Conservation (phyloP, 2,888 invertebrate genomes). For the Orchesellides sinensis region DNA sequence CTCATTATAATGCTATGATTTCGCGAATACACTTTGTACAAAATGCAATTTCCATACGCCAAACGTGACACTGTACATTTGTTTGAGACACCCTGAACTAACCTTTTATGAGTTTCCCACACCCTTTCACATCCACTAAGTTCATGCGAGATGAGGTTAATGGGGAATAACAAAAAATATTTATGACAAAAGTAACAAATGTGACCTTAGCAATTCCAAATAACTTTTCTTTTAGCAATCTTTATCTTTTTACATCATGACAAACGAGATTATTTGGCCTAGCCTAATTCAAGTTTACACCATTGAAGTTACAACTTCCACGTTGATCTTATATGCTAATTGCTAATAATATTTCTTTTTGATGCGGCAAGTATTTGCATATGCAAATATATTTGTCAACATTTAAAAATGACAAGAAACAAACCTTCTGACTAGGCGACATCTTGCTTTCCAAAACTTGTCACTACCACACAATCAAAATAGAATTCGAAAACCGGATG, state of each 20-base stretch:
- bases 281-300: constrained; percentile 40
- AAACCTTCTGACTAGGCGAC: constrained; percentile 34
- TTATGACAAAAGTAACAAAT: constrained; percentile 8
- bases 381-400: not conserved
- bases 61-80: constrained; percentile 29
- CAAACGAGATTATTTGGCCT: constrained; percentile 3
- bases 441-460: constrained; percentile 21
- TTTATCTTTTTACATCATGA: not conserved
- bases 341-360: not conserved
- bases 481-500: not conserved
- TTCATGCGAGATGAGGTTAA: constrained; percentile 10
- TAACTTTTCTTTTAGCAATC: not conserved
- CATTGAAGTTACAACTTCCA: too few relatives aligned
- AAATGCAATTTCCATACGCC: not conserved
- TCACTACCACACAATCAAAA: not conserved
- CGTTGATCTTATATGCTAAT: too few relatives aligned
- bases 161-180: not conserved
- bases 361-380: not conserved
- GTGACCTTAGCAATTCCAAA: constrained; percentile 37
- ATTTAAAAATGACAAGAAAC: not conserved
- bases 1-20: not conserved
- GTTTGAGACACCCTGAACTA: not conserved
- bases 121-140: constrained; percentile 24
- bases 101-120: constrained; percentile 37
- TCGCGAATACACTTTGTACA: not conserved